Base-by-base conservation (phyloP, 1,140 invertebrate species). In the Solenopsis fugax region DNA sequence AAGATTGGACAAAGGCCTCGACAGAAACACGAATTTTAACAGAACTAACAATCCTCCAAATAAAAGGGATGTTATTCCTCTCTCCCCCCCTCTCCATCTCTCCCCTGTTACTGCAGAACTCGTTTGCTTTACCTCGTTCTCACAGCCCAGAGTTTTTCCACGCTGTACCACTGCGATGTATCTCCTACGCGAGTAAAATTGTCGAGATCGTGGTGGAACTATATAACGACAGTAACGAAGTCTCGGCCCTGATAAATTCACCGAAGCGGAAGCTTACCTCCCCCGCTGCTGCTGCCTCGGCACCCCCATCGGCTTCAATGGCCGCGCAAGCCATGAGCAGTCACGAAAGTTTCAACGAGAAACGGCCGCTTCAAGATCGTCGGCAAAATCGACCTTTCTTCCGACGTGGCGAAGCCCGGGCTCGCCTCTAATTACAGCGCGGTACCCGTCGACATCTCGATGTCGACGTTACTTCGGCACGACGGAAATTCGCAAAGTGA, bases 341-440 rank as follows among this genome's bases (percentile, higher is more conserved):
- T 67, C 88, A 58, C 52, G 85, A 90, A 90, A 90, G 81, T 88
- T 90, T 77, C 48, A 82, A 90, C 86, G 58, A 76, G 78, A n/a
- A n/a, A 76, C 78, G 41, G 48, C 62, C 60, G 82, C 64, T 85
- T 77, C 64, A 75, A 60, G 52, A 88, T 91, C 81, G 89, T 34
- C 56, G 69, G 81, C 72, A 89, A 92, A 91, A 88, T 86, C 86
- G 58, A 81, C 86, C 89, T 88, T 89, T 75, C 89, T 92, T 91
- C 87, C 90, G 81, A 56, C 71, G 12, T 52, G 84, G 82, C 73
- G 65, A 85, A 87, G 73, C 81, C 67, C 72, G 76, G 16, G 58
- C 82, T 91, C 82, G 60, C 37, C 86, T 86, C 89, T 92, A 92
- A 92, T 92, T 92, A 92, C 89, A 87, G 56, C 58, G 21, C 45